phyloP scores from a whole-genome alignment of 2,113 vertebrate species.

The Okapia johnstoni region DNA sequence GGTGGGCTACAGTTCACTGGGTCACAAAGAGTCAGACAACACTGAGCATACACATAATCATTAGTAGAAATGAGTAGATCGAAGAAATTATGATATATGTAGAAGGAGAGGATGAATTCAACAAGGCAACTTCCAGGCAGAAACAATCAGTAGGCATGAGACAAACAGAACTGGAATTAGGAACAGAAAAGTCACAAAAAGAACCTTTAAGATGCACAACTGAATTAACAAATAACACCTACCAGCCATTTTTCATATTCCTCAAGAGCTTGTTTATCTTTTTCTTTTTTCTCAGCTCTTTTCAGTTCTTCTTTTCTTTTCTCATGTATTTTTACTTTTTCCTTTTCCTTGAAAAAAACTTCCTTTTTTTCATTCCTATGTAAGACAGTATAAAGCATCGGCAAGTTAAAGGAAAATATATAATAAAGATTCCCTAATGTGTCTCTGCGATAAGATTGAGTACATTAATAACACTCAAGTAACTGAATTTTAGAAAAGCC shows the following conservation, averaged over 20 bases:
- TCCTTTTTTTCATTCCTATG: slow-evolving; percentile 90
- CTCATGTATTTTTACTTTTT: slow-evolving; percentile 76
- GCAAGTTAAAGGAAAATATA: neutral
- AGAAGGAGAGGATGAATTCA: neutral
- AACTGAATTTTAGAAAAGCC: neutral
- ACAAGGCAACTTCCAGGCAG: neutral
- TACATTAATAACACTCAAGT: neutral
- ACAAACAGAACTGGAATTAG: neutral
- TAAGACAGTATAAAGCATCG: neutral
- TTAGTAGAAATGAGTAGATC: neutral
- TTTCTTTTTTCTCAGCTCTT: slow-evolving; percentile 84
- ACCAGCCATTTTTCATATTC: slow-evolving; percentile 94
- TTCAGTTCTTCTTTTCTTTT: slow-evolving; percentile 83
- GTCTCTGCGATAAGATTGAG: neutral
- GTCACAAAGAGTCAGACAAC: neutral
- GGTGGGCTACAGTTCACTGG: neutral
- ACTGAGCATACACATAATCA: neutral
- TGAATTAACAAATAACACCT: slow-evolving; percentile 49
- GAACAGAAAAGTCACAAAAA: neutral
- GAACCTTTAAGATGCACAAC: neutral
- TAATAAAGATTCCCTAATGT: neutral
- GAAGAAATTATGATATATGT: neutral
- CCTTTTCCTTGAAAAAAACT: slow-evolving; percentile 82
- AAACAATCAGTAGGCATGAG: neutral
- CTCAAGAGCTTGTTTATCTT: slow-evolving; percentile 86